phyloP scores from a whole-genome alignment of 2,797 vertebrate genomes.

The Phrynocephalus forsythii region DNA sequence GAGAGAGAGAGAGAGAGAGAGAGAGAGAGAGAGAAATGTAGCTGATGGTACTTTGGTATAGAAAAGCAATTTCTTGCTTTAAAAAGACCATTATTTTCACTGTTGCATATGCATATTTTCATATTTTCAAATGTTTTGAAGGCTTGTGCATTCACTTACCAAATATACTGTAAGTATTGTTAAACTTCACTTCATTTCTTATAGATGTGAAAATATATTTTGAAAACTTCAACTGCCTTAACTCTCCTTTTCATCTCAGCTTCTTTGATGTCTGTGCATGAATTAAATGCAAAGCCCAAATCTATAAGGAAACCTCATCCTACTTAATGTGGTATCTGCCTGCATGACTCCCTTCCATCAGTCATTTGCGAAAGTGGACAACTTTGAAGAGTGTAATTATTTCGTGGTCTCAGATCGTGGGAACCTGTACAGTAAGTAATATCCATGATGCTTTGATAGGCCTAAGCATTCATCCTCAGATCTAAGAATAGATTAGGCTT shows the following conservation, averaged over 20 bases:
- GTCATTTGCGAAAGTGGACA: neutral
- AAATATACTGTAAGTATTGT: neutral
- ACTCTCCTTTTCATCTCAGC: slow-evolving; percentile 9
- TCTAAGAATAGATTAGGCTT: neutral
- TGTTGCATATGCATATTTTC: neutral
- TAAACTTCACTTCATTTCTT: accelerated
- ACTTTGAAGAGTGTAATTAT: neutral
- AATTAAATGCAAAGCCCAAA: slow-evolving; percentile 9
- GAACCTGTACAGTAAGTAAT: neutral
- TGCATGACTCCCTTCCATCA: neutral
- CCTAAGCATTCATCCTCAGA: neutral
- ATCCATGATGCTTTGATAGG: neutral
- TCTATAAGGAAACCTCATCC: neutral
- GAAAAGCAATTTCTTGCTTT: neutral
- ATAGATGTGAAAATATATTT: neutral
- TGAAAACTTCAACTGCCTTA: neutral
- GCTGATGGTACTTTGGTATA: slow-evolving; percentile 10
- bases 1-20: neutral
- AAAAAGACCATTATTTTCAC: neutral
- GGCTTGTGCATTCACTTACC: neutral
- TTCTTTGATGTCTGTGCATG: slow-evolving; percentile 12
- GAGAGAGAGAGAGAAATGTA: slow-evolving; percentile 6
- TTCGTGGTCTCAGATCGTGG: neutral
- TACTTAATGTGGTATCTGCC: neutral
- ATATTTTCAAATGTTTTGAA: neutral